Evolutionary conservation across 2,113 vertebrate genomes (phyloP), one percentile per base, ranked within the genome.

Genomic region (Uropsilus gracilis): DNA sequence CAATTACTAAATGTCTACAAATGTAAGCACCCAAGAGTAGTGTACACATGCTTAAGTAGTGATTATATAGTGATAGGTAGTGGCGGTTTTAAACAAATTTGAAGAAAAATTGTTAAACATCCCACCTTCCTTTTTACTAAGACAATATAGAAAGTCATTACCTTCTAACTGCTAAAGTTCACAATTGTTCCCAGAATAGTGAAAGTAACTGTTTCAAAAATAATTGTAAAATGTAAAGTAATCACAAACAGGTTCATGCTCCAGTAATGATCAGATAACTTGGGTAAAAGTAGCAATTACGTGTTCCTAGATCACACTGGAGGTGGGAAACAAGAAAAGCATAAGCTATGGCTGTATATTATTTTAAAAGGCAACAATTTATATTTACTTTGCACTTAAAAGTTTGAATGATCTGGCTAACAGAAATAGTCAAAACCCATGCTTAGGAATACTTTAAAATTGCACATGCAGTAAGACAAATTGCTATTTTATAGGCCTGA

Each of bases 201-300:
- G 93, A 92, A 98, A 98, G 96, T 90, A 96, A 95, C 57, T 90
- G 84, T 98, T 98, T 95, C 87, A 96, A 96, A 97, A 97, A 97
- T 97, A 97, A 98, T 97, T 98, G 96, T 95, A 97, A 97, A 98
- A 97, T 93, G 80, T 96, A 91, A 98, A 98, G 97, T 97, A 98
- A 96, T 95, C 84, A 37, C 94, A 97, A 98, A 96, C 97, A 97
- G 97, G 90, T 96, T 97, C 50, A 11, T 93, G 89, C 96, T 97
- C 94, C 69, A 96, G 86, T 98, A 98, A 97, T 97, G 98, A 98
- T 98, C 98, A 98, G 98, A 98, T 98, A 98, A 98, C 93, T 89
- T 90, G 94, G 96, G 96, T 96, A 96, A 98, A 98, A 98, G 97
- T 95, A 97, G 96, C 97, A 98, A 98, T 98, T 98, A 98, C 83